Conservation (phyloP, 2,113 vertebrate species). For the Clarias macrocephalus region DNA sequence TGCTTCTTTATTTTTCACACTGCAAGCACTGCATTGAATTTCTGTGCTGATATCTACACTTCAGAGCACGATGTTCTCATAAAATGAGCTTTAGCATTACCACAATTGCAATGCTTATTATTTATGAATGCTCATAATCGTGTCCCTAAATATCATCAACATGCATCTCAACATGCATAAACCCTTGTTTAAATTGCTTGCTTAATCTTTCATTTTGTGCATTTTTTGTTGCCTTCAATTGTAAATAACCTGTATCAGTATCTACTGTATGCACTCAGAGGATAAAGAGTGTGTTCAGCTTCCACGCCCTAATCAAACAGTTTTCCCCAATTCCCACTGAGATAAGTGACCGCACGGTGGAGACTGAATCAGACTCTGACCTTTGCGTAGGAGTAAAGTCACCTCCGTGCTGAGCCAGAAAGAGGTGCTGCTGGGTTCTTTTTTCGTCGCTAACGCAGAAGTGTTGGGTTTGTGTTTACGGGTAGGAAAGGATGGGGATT, state of each 20-base stretch:
- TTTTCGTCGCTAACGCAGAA: conserved; percentile 40
- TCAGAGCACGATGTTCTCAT: conserved; percentile 17
- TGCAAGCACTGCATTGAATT: conserved; percentile 15
- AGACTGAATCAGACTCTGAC: conserved; percentile 55
- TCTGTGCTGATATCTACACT: conserved; percentile 38
- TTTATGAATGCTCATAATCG: neutral
- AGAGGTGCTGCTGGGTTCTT: conserved; percentile 44
- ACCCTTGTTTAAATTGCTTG: conserved; percentile 6
- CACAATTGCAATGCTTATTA: neutral
- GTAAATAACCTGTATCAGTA: conserved; percentile 35
- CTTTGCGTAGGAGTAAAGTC: conserved; percentile 53
- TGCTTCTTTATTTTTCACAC: conserved; percentile 23
- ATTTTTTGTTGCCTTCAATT: conserved; percentile 8
- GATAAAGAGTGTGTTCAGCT: conserved; percentile 40
- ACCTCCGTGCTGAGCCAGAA: conserved; percentile 42
- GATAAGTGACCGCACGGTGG: conserved; percentile 49
- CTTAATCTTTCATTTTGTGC: neutral
- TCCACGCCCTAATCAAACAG: conserved; percentile 48
- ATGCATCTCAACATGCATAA: neutral
- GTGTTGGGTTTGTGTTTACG: conserved; percentile 39
- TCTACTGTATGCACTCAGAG: conserved; percentile 26
- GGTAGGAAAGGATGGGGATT: conserved; percentile 37
- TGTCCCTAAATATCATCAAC: neutral
- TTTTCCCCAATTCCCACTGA: conserved; percentile 50
- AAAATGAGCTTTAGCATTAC: neutral